These are phyloP conservation scores for Zosterops lateralis DNA, from an alignment of 2,113 vertebrate species.

Conservation along the genomic window DNA sequence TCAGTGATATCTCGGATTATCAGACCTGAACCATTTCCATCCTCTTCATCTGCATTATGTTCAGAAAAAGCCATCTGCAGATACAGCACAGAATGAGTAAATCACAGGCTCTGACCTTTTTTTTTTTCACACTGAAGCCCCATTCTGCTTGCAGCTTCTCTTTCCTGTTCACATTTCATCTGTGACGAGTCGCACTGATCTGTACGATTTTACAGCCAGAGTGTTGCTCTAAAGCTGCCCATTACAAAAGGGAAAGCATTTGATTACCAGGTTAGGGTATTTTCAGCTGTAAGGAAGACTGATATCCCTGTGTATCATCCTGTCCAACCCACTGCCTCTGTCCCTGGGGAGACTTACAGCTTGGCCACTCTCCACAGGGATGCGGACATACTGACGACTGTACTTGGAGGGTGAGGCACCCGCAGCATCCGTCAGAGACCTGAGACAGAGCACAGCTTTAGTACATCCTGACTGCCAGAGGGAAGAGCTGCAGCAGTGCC, in stretches of 20 bases:
- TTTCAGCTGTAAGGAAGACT: not conserved
- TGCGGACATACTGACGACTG: slow-evolving; percentile 47
- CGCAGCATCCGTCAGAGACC: slow-evolving; percentile 50
- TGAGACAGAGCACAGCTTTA: slow-evolving; percentile 1
- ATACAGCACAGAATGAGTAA: not conserved
- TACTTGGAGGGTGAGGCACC: slow-evolving; percentile 58
- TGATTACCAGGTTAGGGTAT: not conserved
- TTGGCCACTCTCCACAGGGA: slow-evolving; percentile 61
- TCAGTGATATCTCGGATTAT: slow-evolving; percentile 50
- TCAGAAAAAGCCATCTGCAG: slow-evolving; percentile 62
- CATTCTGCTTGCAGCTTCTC: not conserved
- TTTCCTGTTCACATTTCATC: not conserved
- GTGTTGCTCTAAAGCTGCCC: not conserved
- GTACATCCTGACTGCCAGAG: not conserved
- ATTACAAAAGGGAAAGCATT: not conserved
- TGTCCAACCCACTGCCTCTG: not conserved
- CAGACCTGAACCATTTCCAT: slow-evolving; percentile 35
- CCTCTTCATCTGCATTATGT: not conserved
- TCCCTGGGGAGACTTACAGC: slow-evolving; percentile 44
- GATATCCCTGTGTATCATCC: not conserved
- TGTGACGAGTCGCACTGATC: not conserved
- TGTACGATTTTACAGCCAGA: not conserved
- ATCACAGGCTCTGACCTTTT: not conserved
- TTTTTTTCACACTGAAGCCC: not conserved
- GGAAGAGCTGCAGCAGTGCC: not conserved